Conservation (phyloP, 2,113 vertebrate genomes). For the Cacatua alba region DNA sequence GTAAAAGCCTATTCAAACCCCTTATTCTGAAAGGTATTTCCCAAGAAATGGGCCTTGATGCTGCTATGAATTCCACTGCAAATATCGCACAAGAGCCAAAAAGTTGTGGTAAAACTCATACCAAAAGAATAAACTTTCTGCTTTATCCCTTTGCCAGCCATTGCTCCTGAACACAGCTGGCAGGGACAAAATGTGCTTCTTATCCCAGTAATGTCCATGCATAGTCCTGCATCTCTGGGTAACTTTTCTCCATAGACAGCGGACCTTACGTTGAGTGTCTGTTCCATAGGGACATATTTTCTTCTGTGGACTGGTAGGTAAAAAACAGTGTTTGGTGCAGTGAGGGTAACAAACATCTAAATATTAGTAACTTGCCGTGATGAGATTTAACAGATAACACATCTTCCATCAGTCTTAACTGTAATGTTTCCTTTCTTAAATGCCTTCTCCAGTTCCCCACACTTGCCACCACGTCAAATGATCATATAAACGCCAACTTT, state of each 20-base stretch:
- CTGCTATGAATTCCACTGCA: background rate
- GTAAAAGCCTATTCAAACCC: background rate
- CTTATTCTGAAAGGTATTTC: background rate
- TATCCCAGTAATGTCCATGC: background rate
- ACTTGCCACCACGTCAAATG: background rate
- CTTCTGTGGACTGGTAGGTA: background rate
- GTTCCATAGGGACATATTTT: background rate
- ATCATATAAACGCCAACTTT: background rate
- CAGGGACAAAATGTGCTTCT: background rate
- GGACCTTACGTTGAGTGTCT: accelerated
- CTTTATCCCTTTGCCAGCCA: background rate
- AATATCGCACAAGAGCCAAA: background rate
- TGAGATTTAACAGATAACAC: background rate
- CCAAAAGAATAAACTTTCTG: background rate
- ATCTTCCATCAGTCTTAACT: background rate
- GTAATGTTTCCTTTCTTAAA: background rate
- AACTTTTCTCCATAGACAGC: background rate
- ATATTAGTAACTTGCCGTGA: background rate
- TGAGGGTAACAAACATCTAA: background rate
- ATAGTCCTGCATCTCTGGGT: background rate
- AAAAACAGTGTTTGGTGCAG: background rate
- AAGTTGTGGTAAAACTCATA: background rate
- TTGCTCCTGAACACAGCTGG: background rate
- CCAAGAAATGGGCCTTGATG: background rate
- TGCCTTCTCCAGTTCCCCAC: background rate